Evolutionary conservation across 1,140 invertebrate genomes (phyloP), one percentile per base, ranked within the genome.

Genomic region (Ooceraea biroi): DNA sequence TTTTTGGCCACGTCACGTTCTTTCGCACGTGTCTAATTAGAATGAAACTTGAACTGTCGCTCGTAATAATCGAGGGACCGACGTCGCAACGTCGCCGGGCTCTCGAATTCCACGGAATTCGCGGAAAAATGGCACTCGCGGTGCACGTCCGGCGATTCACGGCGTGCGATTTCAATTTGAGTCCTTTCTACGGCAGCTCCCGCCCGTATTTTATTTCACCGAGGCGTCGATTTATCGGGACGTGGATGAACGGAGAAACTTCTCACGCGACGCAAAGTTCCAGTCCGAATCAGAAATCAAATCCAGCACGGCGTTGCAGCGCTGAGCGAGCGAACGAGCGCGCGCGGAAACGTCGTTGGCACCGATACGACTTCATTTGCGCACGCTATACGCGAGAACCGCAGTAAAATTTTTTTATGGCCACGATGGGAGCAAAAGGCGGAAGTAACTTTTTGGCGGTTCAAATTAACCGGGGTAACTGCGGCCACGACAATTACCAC

Each of bases 391-490:
- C 74, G 73, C 73, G 63, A 69, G 63, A 55, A 69, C 30, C 76
- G 76, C 76, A 71, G 76, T 80, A 71, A 80, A 80, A 80, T 80
- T 71, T 80, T 80, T 80, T 80, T 80, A 80, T 57, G 50, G 50
- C 41, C 65, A 58, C 50, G 65, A n/a, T 65, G 50, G 76, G 65
- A 80, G 50, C 76, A 22, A 71, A 71, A 80, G 76, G 65, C 76
- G 76, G 80, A 85, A 83, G 69, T 85, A 85, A 85, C 84, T 85
- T 85, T 83, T 85, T 78, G 84, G 71, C 58, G 84, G 57, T 46
- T 83, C 69, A 83, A 82, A 83, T 85, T 85, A 85, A 85, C 84
- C 84, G 19, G 46, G 48, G 61, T 83, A 85, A 85, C 84, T 83
- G 66, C 69, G 65, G 30, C 44, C 76, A 82, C 60, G 84, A 85